Evolutionary conservation across 2,113 vertebrate genomes (phyloP), one percentile per base, ranked within the genome.

Genomic region (Corythornis cristatus): DNA sequence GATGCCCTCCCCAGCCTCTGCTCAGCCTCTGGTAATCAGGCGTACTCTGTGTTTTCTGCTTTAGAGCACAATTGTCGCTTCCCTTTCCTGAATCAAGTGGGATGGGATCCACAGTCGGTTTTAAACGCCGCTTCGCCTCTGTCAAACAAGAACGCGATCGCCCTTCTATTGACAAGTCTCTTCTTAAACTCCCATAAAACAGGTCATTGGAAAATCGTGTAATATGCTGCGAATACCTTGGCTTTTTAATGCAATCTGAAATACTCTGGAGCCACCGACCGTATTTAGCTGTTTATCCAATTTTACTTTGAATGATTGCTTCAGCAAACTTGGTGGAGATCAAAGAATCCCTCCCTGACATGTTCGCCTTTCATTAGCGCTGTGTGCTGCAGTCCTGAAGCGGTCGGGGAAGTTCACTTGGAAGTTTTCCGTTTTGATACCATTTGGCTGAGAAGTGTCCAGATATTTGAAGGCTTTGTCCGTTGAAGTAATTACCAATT

Each of bases 271-370:
- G 81, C 92, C 93, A 93, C 95, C 81, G 93, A 95, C 78, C 86
- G 72, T 94, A 93, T 94, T 94, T 93, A 93, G 85, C 96, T 95
- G 90, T 93, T 96, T 93, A 96, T 96, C 95, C 94, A 91, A 96
- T 96, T 95, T 93, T 86, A 93, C 93, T 94, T 86, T 91, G 90
- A 91, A 62, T 94, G 90, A 94, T 93, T 94, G 95, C 94, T 93
- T 93, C 93, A 93, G 96, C 95, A 89, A 84, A 94, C 91, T 97
- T 85, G 88, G 83, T 95, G 95, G 89, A 96, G 95, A 96, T 97
- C 96, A 97, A 97, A 97, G 95, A 85, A 65, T 53, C 53, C 54
- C 42, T 43, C 73, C 28, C 68, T 25, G 83, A 65, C 88, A 77
- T 20, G 71, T 86, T 94, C 94, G 71, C 92, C 85, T 93, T 86